Base-by-base conservation (phyloP, 2,797 vertebrate genomes). In the Falco concolor region DNA sequence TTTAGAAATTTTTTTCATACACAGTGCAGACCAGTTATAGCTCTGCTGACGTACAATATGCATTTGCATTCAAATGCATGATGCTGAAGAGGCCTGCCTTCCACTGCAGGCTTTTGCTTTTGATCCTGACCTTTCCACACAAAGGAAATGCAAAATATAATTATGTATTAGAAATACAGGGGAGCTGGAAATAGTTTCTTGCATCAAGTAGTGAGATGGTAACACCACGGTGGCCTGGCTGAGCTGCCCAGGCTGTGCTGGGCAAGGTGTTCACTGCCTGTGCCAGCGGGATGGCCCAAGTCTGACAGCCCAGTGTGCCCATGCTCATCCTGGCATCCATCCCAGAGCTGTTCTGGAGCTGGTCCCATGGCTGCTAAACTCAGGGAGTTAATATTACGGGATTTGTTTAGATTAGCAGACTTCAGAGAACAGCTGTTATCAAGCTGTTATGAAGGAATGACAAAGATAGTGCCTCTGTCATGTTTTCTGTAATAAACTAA, bases 281-380 rank as follows among this genome's bases (percentile, higher is more conserved):
- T 1, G 0, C 25, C 30, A 23, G 63, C 4, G 7, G 53, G 56
- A 36, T 12, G 50, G 30, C 53, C 20, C 0, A 2, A 24, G 22
- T n/a, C 50, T 2, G 0, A 10, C 70, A 52, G 49, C 82, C 34
- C 22, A 0, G 1, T 11, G 17, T 38, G 61, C 28, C 36, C 54
- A 5, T 2, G 0, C 49, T 40, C 4, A 0, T 34, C 27, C 56
- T 28, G 2, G 2, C 13, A 10, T 6, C 68, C 13, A 0, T 11
- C n/a, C 70, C 57, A 53, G 64, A 24, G 63, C 22, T 6, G 42
- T 42, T 42, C 57, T 23, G 30, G 21, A 34, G 38, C 25, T 13
- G 59, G 28, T 36, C 34, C n/a, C 6, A 2, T 10, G 38, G n/a
- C 52, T 18, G 34, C 24, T 23, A 12, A 64, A 13, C 24, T 15